Conservation (phyloP, 2,797 vertebrate species). For the Semotilus atromaculatus region DNA sequence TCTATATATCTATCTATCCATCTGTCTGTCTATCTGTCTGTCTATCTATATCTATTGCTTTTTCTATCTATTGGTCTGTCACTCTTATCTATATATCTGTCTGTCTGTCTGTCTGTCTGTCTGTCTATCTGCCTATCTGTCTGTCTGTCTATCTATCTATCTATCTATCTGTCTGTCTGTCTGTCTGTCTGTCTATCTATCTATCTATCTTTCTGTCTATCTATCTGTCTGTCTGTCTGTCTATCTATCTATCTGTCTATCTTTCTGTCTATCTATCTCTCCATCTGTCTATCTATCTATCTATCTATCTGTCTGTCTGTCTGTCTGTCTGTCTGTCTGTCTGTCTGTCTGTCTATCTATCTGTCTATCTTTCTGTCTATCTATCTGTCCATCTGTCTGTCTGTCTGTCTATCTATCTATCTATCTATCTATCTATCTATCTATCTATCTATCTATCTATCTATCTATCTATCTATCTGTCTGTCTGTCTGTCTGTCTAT, state of each 20-base stretch:
- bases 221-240: no score
- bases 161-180: constrained; percentile 66
- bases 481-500: no score
- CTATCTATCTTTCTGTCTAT: neutral
- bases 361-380: neutral
- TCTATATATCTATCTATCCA: no score
- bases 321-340: no score
- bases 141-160: constrained; percentile 40
- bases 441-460: no score
- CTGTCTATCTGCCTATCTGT: no score
- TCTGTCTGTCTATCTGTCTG: neutral
- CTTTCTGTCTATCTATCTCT: neutral
- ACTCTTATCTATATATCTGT: constrained; percentile 72
- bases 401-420: neutral
- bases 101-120: constrained; percentile 30
- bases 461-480: no score
- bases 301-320: no score
- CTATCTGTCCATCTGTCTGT: neutral
- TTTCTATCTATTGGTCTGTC: constrained; percentile 73
- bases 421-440: no score
- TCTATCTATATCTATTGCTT: neutral
- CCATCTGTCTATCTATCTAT: neutral
- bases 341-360: neutral
- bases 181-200: constrained; percentile 55
- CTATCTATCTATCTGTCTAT: neutral